Percentiles rank a stretch among this genome's conserved stretches.
phyloP scores from a whole-genome alignment of 2,113 vertebrate genomes.

The Panurus biarmicus region DNA sequence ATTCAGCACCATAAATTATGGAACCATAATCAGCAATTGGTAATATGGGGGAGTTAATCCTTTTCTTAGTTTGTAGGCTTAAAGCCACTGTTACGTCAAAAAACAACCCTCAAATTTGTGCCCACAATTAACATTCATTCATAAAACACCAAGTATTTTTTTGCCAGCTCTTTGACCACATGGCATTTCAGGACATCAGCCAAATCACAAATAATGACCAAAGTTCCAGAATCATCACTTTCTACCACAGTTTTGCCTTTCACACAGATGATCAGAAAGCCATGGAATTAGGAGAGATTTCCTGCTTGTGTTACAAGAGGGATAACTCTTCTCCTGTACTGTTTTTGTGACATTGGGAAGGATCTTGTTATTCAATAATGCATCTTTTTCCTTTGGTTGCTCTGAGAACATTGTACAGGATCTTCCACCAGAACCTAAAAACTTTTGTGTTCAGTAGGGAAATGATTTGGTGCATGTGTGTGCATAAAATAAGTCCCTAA shows the following conservation, averaged over 20 bases:
- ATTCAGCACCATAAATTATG: constrained; percentile 30
- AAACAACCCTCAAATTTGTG: not conserved
- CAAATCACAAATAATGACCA: not conserved
- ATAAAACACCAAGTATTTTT: not conserved
- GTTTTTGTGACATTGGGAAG: not conserved
- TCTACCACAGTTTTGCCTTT: not conserved
- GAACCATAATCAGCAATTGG: not conserved
- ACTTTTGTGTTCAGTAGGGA: not conserved
- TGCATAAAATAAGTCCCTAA: not conserved
- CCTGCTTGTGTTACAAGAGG: not conserved
- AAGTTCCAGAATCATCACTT: not conserved
- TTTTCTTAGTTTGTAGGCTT: not conserved
- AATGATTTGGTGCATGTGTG: not conserved
- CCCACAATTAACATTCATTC: not conserved
- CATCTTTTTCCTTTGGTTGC: not conserved
- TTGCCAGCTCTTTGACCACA: not conserved
- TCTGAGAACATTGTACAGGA: not conserved
- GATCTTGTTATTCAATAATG: not conserved
- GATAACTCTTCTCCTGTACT: not conserved
- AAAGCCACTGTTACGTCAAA: not conserved
- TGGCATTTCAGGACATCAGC: not conserved
- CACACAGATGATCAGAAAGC: not conserved
- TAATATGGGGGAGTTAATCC: not conserved
- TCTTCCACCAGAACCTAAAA: not conserved
- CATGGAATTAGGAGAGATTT: not conserved